Conservation (phyloP, 1,140 invertebrate species). For the Drosophila simulans region DNA sequence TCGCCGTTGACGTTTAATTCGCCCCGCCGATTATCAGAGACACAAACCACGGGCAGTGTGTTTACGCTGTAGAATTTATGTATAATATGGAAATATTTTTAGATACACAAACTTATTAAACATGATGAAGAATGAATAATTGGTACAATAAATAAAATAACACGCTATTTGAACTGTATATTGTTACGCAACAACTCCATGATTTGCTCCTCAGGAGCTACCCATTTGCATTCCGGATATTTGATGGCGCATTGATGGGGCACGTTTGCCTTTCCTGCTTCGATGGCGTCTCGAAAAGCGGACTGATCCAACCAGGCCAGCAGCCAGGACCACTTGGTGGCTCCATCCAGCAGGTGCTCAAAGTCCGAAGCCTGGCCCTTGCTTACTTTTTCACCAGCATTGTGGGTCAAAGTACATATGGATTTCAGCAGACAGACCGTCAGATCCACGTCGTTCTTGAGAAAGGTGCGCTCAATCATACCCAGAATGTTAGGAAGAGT, state of each 20-base stretch:
- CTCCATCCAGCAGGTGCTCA: constrained; percentile 62
- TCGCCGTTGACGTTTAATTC: neutral
- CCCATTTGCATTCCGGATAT: constrained; percentile 69
- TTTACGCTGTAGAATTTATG: neutral
- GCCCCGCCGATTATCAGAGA: neutral
- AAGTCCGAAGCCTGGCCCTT: constrained; percentile 46
- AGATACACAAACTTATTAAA: neutral
- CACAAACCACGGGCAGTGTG: neutral
- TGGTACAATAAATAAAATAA: no score
- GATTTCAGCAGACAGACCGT: constrained; percentile 64
- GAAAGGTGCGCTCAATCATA: constrained; percentile 60
- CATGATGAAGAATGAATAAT: neutral
- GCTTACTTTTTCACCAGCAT: constrained; percentile 30
- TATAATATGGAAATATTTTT: neutral
- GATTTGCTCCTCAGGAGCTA: constrained; percentile 54
- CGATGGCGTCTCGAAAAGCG: constrained; percentile 50
- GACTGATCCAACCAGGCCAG: constrained; percentile 54
- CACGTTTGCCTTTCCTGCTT: constrained; percentile 32
- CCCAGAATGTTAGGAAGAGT: constrained; percentile 46
- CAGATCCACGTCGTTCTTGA: constrained; percentile 66
- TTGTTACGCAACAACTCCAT: constrained; percentile 52
- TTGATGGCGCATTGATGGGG: constrained; percentile 39
- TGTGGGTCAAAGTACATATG: constrained; percentile 52
- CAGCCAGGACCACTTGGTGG: constrained; percentile 58
- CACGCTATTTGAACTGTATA: constrained; percentile 53